Conservation (phyloP, 2,888 invertebrate species). For the Cosmorhoe ocellata region DNA sequence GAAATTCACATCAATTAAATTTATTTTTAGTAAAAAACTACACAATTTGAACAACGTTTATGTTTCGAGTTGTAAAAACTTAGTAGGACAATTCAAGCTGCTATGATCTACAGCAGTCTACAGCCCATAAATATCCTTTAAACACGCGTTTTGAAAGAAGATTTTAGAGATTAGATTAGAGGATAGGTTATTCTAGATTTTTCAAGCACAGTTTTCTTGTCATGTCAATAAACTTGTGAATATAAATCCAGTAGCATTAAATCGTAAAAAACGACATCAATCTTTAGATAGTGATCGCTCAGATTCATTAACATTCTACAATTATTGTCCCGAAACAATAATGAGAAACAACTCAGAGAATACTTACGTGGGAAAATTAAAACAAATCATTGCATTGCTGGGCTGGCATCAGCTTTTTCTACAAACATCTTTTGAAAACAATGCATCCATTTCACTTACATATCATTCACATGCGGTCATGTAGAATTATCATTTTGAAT, state of each 20-base stretch:
- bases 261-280: constrained; percentile 42
- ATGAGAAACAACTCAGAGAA: constrained; percentile 64
- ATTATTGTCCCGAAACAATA: constrained; percentile 64
- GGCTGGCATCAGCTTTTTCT: constrained; percentile 17
- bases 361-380: constrained; percentile 58
- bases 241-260: constrained; percentile 28
- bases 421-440: constrained; percentile 28
- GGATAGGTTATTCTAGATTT: too few species aligned
- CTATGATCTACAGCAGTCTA: too few species aligned
- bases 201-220: not conserved
- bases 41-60: too few species aligned
- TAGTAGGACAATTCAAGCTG: too few species aligned
- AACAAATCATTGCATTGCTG: constrained; percentile 57
- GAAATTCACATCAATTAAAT: constrained; percentile 2
- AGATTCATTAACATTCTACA: constrained; percentile 62
- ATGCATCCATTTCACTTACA: constrained; percentile 26
- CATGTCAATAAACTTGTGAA: constrained; percentile 5
- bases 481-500: constrained; percentile 6
- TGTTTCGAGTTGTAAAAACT: too few species aligned
- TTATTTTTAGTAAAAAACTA: constrained; percentile 1
- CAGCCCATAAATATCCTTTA: too few species aligned
- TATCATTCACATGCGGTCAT: constrained; percentile 19
- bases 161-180: too few species aligned
- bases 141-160: too few species aligned
- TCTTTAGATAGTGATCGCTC: constrained; percentile 52